Base-by-base conservation (phyloP, 2,797 vertebrate species). In the Thalassophryne amazonica region DNA sequence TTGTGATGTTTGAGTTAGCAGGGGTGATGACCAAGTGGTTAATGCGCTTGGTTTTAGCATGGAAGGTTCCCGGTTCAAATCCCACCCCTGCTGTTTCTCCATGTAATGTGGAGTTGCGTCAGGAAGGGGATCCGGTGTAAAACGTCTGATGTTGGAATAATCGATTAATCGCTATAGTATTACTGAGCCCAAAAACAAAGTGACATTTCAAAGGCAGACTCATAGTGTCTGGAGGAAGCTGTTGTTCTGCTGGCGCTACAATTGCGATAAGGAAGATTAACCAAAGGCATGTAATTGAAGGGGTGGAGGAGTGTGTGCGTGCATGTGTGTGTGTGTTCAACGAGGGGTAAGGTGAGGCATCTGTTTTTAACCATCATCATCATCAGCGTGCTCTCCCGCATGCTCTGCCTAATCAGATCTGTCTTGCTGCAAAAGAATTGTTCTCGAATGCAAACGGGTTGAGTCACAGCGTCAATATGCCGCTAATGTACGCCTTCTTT, bases 281-380 rank as follows among this genome's bases (percentile, higher is more conserved):
- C 54, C 72, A 76, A 51, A 71, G 52, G 42, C 62, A 47, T 69
- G 60, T 83, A 77, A 81, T 71, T 81, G 65, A 53, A 57, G 49
- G 66, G 64, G 58, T 59, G 73, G 40, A 36, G 29, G 55, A 42
- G 32, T 40, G 57, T 49, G 46, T 32, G 36, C 41, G 4, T 23
- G 9, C 30, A 35, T 25, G 25, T 27, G 22, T 33, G 19, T 12
- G 16, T 40, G 35, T 22, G 23, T 27, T 16, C 16, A 30, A 6
- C 7, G 5, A 11, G 8, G 29, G 5, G 28, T 18, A 16, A 33
- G 47, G 46, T 25, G 34, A 36, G 32, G 18, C 45, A 58, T 40
- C 33, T 53, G 50, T 67, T 60, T 69, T 69, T 59, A 69, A 68
- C 39, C 29, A 46, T 60, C 48, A 57, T 69, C 63, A 61, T 77